phyloP scores from a whole-genome alignment of 2,888 invertebrate genomes.

The Polymixis flavicincta region DNA sequence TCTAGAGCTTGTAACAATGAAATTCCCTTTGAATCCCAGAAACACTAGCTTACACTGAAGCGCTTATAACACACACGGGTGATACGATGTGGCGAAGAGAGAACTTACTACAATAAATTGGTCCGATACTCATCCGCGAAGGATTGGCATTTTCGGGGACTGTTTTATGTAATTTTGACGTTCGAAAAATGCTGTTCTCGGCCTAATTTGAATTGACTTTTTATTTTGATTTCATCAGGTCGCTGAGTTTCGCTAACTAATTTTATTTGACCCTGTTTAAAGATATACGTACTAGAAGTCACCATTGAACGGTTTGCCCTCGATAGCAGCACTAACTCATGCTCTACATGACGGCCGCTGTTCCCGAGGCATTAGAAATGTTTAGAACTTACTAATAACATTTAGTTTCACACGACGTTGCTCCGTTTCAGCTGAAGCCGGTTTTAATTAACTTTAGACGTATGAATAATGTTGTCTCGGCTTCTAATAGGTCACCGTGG shows the following conservation, averaged over 20 bases:
- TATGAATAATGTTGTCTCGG: conserved; percentile 44
- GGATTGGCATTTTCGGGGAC: too few species aligned
- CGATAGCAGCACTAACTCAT: conserved; percentile 56
- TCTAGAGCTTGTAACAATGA: conserved; percentile 15
- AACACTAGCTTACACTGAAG: background rate
- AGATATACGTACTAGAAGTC: conserved; percentile 35
- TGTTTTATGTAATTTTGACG: too few species aligned
- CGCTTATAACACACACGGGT: background rate
- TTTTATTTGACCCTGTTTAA: too few species aligned
- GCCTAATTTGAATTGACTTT: too few species aligned
- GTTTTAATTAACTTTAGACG: conserved; percentile 60
- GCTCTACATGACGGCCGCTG: conserved; percentile 54
- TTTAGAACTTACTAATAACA: conserved; percentile 60
- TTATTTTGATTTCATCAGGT: too few species aligned
- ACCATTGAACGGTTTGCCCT: conserved; percentile 41
- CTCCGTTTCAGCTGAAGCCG: conserved; percentile 47
- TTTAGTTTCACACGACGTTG: conserved; percentile 56
- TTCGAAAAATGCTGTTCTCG: too few species aligned
- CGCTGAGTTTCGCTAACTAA: too few species aligned
- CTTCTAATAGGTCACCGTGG: conserved; percentile 22
- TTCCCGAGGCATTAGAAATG: conserved; percentile 61
- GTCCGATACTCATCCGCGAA: too few species aligned
- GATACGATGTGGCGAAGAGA: too few species aligned
- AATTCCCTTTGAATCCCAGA: conserved; percentile 26
- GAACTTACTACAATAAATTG: background rate